Base-by-base conservation (phyloP, 2,888 invertebrate genomes). In the Selenia dentaria region DNA sequence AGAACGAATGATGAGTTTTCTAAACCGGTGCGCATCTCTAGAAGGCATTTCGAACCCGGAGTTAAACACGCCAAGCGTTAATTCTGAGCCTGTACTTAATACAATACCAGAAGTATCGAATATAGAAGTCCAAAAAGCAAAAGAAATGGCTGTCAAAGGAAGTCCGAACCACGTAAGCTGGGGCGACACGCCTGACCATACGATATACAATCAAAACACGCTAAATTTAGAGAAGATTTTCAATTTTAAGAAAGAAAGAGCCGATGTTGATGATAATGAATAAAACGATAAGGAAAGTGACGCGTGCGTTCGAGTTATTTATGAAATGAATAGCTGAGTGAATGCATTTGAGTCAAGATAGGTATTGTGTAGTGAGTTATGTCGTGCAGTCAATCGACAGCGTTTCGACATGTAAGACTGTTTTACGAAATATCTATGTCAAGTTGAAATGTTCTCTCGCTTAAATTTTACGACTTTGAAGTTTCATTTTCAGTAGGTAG, bases 131-230 rank as follows among this genome's bases (percentile, higher is more conserved):
- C 49, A 54, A 0, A 27, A 34, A 0, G 37, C n/a, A 0, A 62
- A 51, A 9, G 74, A 68, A 13, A 61, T 74, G n/a, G n/a, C n/a
- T 10, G 9, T 24, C 5, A 33, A 36, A 35, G 12, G 29, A 9
- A 34, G 20, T 14, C 12, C 29, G 9, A 85, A 86, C 0, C 79
- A 81, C 0, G 53, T 86, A 0, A 85, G 85, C 34, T 91, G 91
- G 91, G 91, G 91, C 0, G 91, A 91, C 12, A 62, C 74, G 0
- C 79, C 78, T 0, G 87, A 90, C 0, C 87, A 89, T 25, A 83
- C 85, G 0, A 57, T 91, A 0, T 91, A 87, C 51, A 91, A 90
- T 16, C 91, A 91, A 54, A 88, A 91, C 49, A 91, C 79, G 3
- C 60, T 91, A 9, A 88, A 83, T 55, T 73, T 91, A 6, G 88